Evolutionary conservation across 2,797 vertebrate genomes (phyloP), one percentile per base, ranked within the genome.

Genomic region (Hippoglossus hippoglossus): DNA sequence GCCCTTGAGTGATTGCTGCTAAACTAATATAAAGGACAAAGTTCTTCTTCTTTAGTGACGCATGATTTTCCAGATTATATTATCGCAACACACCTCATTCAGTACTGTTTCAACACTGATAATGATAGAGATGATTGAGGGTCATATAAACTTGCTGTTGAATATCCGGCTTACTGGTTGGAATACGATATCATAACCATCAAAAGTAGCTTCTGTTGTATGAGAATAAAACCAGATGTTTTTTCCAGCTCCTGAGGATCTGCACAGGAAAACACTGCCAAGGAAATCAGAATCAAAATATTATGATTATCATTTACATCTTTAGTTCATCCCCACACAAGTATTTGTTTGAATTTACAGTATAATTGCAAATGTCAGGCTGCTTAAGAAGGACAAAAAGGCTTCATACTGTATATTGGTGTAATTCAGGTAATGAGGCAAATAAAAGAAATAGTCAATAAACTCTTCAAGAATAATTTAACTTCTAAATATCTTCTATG

Each of bases 61-160:
- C n/a, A 21, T 4, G 12, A 4, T 13, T 39, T 39, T 25, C 26
- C 31, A 59, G 57, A 44, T 39, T 28, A 2, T 54, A 28, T 39
- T 25, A 53, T 21, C 39, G 18, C 54, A 64, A 19, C 24, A 53
- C 41, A 67, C 19, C 5, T 26, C 3, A 36, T 6, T 46, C 4
- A 31, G 8, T 21, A 41, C n/a, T 19, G 31, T 19, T 16, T 16
- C 10, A 54, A 25, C 50, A 62, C 61, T 46, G n/a, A 11, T 60
- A 28, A 11, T 74, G 44, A 46, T 5, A 19, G 44, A 46, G n/a
- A 72, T n/a, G n/a, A 58, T 52, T 54, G 11, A 21, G n/a, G 18
- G 21, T 52, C 25, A 6, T 34, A 25, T 60, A 25, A 54, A 50
- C n/a, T 28, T n/a, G 19, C 11, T 46, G 24, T 39, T 51, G 5